Evolutionary conservation across 2,113 vertebrate genomes (phyloP), one percentile per base, ranked within the genome.

Genomic region (Caloenas nicobarica): DNA sequence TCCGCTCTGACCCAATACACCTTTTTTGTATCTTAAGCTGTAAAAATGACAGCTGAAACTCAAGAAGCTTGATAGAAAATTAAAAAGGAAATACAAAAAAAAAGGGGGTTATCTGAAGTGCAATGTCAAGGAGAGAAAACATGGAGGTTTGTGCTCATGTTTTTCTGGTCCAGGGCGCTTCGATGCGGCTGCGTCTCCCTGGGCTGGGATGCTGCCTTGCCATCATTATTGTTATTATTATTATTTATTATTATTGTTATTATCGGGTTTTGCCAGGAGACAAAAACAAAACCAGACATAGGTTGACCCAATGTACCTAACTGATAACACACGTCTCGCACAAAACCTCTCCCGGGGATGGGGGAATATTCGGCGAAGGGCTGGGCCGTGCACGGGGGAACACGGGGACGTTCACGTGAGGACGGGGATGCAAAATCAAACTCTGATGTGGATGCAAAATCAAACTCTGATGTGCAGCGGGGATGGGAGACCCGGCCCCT

Each of bases 211-310:
- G 50, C 28, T 86, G 73, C 50, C 54, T 73, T 69, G n/a, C 24
- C 38, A 8, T 58, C 46, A n/a, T 60, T 42, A 19, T 53, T 72
- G 50, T 68, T 64, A 3, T 70, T 78, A 46, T 66, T 83, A 22
- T 33, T 44, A 28, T 64, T 53, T 74, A 58, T 58, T 81, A 69
- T 61, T 86, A 72, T 81, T 66, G 31, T 46, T 38, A 89, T 92
- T 56, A 46, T 38, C 42, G 53, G 25, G 11, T n/a, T 89, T 80
- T 91, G 93, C 95, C 89, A 95, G 77, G 81, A 97, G 74, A 73
- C 91, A 53, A 96, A 95, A 95, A 50, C 81, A 95, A 90, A 93
- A 77, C 85, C 94, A 96, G 93, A 89, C 74, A 8, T 25, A 4
- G 24, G 3, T 11, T 42, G 94, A 88, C 76, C 56, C 58, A 81